These are phyloP conservation scores for Pluvianellus socialis DNA, from an alignment of 2,113 vertebrate genomes.

Conservation along the genomic window DNA sequence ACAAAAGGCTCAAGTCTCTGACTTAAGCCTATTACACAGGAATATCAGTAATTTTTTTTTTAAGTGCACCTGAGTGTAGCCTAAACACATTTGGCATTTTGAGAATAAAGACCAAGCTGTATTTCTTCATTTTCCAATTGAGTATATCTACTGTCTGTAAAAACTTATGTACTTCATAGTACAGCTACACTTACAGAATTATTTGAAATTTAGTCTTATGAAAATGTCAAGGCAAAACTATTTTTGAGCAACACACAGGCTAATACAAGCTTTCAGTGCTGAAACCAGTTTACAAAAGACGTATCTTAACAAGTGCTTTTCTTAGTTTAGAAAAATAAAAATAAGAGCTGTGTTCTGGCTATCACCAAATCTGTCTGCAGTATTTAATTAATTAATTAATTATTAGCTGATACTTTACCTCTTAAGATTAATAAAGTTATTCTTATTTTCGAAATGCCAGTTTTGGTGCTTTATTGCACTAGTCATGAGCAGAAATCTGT, in stretches of 20 bases:
- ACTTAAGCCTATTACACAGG: neutral
- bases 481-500: neutral
- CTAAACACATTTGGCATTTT: neutral
- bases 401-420: neutral
- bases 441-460: neutral
- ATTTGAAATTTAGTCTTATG: neutral
- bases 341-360: neutral
- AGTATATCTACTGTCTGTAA: neutral
- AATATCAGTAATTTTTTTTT: neutral
- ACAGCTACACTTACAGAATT: neutral
- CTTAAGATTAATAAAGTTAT: neutral
- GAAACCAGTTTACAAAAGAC: neutral
- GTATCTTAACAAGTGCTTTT: neutral
- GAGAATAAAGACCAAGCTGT: neutral
- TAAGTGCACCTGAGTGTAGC: accelerated
- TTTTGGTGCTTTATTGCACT: neutral
- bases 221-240: neutral
- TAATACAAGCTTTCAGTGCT: neutral
- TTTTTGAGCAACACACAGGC: neutral
- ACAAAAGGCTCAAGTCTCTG: neutral
- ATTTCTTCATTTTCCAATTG: neutral
- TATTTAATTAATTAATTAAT: constrained; percentile 13
- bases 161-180: neutral
- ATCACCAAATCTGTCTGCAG: neutral
- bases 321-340: constrained; percentile 27